These are phyloP conservation scores for Ciconia nigra DNA, from an alignment of 2,797 vertebrate species.

Conservation along the genomic window DNA sequence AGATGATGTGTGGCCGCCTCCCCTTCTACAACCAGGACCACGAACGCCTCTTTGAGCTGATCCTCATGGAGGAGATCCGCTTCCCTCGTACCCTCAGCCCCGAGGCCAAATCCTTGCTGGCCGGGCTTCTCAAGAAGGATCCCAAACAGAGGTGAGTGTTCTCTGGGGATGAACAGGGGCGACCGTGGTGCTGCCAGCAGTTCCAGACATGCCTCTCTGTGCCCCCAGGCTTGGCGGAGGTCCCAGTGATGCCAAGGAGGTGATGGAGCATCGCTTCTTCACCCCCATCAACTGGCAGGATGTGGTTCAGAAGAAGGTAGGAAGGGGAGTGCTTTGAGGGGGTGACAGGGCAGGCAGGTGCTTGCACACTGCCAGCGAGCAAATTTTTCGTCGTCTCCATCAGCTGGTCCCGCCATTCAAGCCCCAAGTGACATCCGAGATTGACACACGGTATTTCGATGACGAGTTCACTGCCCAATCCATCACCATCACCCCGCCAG, in stretches of 20 bases:
- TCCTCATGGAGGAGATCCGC: slow-evolving; percentile 95
- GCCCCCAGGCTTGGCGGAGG: slow-evolving; percentile 87
- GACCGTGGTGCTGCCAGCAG: rapidly evolving
- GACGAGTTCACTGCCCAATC: slow-evolving; percentile 94
- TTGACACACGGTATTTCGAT: slow-evolving; percentile 93
- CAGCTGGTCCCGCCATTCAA: slow-evolving; percentile 92
- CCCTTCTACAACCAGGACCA: slow-evolving; percentile 98
- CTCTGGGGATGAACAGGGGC: rapidly evolving
- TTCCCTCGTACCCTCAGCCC: slow-evolving; percentile 90
- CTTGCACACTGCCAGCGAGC: rapidly evolving
- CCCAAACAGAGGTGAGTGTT: slow-evolving; percentile 87
- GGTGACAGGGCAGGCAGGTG: neutral
- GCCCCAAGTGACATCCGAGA: slow-evolving; percentile 93
- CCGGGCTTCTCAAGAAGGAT: slow-evolving; percentile 91
- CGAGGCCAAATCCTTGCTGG: slow-evolving; percentile 87
- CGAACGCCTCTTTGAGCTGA: slow-evolving; percentile 94
- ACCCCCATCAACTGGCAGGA: slow-evolving; percentile 90
- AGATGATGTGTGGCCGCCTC: slow-evolving; percentile 95
- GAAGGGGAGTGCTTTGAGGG: neutral
- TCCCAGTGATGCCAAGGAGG: slow-evolving; percentile 89
- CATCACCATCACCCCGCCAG: slow-evolving; percentile 94
- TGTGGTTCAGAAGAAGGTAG: slow-evolving; percentile 88
- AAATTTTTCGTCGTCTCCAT: neutral
- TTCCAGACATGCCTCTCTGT: neutral
- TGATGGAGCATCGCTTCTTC: slow-evolving; percentile 95